These are phyloP conservation scores for Mionectes olivaceus DNA, from an alignment of 2,797 vertebrate species.

Conservation along the genomic window DNA sequence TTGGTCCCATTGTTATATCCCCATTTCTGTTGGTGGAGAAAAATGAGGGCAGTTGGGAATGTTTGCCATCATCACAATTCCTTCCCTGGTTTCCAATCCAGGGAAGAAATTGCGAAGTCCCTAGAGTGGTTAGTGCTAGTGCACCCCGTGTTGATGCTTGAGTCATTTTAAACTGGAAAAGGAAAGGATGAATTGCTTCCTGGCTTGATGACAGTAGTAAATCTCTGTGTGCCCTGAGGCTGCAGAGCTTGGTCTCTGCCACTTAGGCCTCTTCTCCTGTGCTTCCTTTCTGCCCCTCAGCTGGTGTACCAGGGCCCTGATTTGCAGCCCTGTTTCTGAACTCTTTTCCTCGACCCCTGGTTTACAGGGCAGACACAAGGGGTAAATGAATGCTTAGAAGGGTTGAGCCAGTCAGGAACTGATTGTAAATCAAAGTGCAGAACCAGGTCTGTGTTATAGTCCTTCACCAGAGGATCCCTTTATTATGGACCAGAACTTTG, in stretches of 20 bases:
- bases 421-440: not conserved
- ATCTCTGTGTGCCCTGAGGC: not conserved
- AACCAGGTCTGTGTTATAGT: not conserved
- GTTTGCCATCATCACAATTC: too few relatives aligned
- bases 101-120: not conserved
- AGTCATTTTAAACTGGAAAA: not conserved
- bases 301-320: not conserved
- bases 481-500: not conserved
- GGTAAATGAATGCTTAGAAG: not conserved
- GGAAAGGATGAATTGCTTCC: not conserved
- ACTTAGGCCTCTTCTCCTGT: not conserved
- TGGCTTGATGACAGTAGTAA: not conserved
- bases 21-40: not conserved
- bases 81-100: not conserved
- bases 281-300: not conserved
- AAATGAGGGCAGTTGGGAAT: not conserved
- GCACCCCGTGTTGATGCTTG: not conserved
- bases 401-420: not conserved
- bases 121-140: not conserved
- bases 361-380: fast-evolving
- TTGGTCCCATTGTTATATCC: not conserved
- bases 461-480: not conserved
- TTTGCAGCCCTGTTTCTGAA: not conserved
- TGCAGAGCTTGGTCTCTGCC: not conserved
- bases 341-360: not conserved